Evolutionary conservation across 2,797 vertebrate genomes (phyloP), one percentile per base, ranked within the genome.

Genomic region (Sebastes umbrosus): DNA sequence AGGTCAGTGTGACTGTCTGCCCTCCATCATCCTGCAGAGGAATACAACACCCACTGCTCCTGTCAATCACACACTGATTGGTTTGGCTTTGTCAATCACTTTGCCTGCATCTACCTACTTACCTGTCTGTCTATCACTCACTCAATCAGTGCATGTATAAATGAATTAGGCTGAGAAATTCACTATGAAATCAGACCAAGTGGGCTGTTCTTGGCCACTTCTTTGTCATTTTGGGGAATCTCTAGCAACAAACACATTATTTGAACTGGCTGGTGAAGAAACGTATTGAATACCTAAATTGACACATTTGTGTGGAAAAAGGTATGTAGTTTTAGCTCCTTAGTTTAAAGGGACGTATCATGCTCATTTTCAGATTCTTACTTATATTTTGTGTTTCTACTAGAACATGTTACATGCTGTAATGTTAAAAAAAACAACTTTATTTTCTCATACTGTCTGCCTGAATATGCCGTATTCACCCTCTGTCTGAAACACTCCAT

Each of bases 11-110:
- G 46, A 64, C 39, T 64, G 57, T 64, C 63, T 73, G 22, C 52
- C 68, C 20, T 80, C 60, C 64, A n/a, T 55, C 24, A 27, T 52
- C 11, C 70, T 39, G 25, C 34, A 62, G 65, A 73, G 18, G 22
- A 77, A 50, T 16, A n/a, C 22, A 69, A 55, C 39, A 54, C 22
- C 81, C 64, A 73, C 65, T 43, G 66, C 34, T 54, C 8, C 65
- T 66, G 78, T 75, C 83, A 72, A 50, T 85, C 82, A 77, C 55
- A 57, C 13, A 20, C 36, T 78, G 84, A 87, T 82, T 77, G 74
- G 43, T 77, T 66, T 52, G 72, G 68, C 64, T n/a, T 24, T 74
- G 73, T 68, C 83, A 82, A 25, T 87, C 69, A 76, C 69, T 24
- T 31, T 16, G 25, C 52, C 52, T n/a, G 8, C 46, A n/a, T 52